A percentile compares a stretch with the other conserved stretches of the same genome.
Conservation (phyloP, 2,797 vertebrate genomes). For the Discoglossus pictus region DNA sequence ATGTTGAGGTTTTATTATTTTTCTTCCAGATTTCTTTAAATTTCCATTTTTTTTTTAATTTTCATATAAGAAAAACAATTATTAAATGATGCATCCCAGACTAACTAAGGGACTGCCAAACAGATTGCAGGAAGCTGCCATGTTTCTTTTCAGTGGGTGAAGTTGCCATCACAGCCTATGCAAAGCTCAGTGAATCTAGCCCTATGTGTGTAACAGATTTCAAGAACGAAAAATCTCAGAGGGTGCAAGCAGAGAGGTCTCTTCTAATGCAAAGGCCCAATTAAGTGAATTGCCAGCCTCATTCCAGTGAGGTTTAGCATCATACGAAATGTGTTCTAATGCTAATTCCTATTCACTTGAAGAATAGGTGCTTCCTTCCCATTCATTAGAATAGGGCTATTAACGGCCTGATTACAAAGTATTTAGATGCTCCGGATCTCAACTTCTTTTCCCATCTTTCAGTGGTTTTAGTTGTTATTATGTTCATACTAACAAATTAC, state of each 20-base stretch:
- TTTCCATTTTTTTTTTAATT: too few species aligned
- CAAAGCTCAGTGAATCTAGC: too few species aligned
- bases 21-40: too few species aligned
- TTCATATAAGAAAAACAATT: too few species aligned
- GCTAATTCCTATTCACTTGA: slow-evolving; percentile 42
- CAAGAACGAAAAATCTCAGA: not conserved
- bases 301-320: slow-evolving; percentile 31
- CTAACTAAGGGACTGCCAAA: too few species aligned
- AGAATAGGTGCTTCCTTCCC: slow-evolving; percentile 15
- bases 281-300: slow-evolving; percentile 28
- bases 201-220: too few species aligned
- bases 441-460: slow-evolving; percentile 4
- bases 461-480: slow-evolving; percentile 10
- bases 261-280: slow-evolving; percentile 17
- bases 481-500: too few species aligned
- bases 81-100: too few species aligned
- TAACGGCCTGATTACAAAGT: slow-evolving; percentile 44
- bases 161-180: too few species aligned
- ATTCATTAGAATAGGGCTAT: slow-evolving; percentile 44
- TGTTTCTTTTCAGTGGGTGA: too few species aligned
- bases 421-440: slow-evolving; percentile 25
- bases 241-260: not conserved
- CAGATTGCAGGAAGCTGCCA: too few species aligned
- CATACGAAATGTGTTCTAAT: slow-evolving; percentile 46
- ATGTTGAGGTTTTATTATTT: too few species aligned